Percentiles rank a stretch among this genome's conserved stretches.
phyloP scores from a whole-genome alignment of 2,797 vertebrate genomes.

The Silurus aristotelis region DNA sequence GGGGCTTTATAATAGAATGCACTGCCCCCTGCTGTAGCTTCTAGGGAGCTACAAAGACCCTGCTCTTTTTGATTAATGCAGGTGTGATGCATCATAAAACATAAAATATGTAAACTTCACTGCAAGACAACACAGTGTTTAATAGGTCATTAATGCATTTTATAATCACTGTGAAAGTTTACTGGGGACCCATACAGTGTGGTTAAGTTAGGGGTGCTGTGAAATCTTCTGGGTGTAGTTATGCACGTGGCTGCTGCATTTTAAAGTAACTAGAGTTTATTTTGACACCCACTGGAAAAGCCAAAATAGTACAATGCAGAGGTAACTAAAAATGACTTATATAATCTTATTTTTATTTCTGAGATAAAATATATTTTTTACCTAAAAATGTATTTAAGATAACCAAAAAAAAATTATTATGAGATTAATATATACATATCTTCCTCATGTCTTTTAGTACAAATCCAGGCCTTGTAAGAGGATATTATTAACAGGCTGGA shows the following conservation, averaged over 20 bases:
- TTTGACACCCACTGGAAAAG: neutral
- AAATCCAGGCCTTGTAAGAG: slow-evolving; percentile 92
- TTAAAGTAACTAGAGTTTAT: neutral
- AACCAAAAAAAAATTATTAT: too few species aligned
- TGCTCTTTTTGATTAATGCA: neutral
- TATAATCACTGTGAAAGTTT: neutral
- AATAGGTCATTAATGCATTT: neutral
- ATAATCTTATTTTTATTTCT: too few species aligned
- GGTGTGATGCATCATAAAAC: neutral
- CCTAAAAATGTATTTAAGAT: too few species aligned
- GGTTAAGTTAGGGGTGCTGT: neutral
- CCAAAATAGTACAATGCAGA: neutral
- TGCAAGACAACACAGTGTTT: neutral
- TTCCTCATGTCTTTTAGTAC: slow-evolving; percentile 74
- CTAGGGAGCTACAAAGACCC: neutral
- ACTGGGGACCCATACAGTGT: neutral
- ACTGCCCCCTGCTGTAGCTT: neutral
- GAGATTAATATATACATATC: too few species aligned
- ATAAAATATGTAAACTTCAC: neutral
- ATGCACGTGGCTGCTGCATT: neutral
- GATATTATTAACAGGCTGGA: slow-evolving; percentile 89
- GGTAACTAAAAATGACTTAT: neutral
- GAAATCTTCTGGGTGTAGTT: neutral
- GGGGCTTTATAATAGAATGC: neutral
- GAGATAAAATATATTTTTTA: too few species aligned